A percentile compares a stretch with the other conserved stretches of the same genome.
phyloP scores from a whole-genome alignment of 2,113 vertebrate species.

The Spilogale gracilis region DNA sequence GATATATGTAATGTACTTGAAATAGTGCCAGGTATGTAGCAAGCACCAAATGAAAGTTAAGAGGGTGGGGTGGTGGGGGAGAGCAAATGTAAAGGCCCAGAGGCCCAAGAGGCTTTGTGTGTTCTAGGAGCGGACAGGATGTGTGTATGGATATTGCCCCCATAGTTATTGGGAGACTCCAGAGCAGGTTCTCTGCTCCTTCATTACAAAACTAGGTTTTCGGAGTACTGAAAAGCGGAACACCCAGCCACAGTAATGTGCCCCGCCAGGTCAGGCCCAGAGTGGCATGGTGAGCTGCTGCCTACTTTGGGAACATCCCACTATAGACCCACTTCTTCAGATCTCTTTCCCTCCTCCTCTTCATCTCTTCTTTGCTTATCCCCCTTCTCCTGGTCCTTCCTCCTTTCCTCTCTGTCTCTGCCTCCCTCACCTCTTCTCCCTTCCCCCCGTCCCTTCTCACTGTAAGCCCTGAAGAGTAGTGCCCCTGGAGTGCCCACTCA shows the following conservation, averaged over 20 bases:
- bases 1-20: neutral
- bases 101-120: neutral
- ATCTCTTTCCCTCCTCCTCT: neutral
- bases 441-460: neutral
- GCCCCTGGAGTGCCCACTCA: neutral
- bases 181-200: neutral
- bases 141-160: neutral
- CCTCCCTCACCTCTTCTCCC: too few relatives aligned
- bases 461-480: neutral
- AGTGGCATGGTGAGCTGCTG: neutral
- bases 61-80: neutral
- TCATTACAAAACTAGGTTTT: neutral
- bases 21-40: neutral
- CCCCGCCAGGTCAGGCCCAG: neutral
- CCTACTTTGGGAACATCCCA: neutral
- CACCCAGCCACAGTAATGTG: neutral
- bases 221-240: neutral
- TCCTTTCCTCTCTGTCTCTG: neutral
- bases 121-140: neutral
- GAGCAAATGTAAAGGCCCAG: neutral
- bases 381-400: neutral
- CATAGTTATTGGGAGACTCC: neutral
- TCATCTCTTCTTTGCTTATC: neutral
- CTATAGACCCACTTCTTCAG: neutral
- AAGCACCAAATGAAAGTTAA: conserved; percentile 5